phyloP scores from a whole-genome alignment of 2,888 invertebrate genomes.

The Halictus quadricinctus region DNA sequence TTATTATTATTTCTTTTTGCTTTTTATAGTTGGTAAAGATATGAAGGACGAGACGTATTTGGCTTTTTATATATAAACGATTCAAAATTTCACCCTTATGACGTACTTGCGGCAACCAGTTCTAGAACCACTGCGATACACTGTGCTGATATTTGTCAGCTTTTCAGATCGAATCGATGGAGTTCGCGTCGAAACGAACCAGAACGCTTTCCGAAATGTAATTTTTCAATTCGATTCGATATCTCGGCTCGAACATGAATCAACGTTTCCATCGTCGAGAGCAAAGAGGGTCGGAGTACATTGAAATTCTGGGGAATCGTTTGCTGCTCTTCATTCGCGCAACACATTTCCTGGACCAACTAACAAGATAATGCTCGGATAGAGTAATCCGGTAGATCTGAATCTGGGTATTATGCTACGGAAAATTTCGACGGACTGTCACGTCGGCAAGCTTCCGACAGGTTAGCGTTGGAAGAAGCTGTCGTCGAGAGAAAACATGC shows the following conservation, averaged over 20 bases:
- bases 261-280: not conserved
- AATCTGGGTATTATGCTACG: not conserved
- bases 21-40: too few species aligned
- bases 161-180: not conserved
- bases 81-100: too few species aligned
- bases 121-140: not conserved
- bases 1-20: too few species aligned
- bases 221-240: not conserved
- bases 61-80: too few species aligned
- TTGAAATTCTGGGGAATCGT: not conserved
- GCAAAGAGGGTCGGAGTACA: not conserved
- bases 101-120: too few species aligned
- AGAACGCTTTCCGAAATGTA: not conserved
- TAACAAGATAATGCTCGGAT: not conserved
- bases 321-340: not conserved
- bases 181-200: too few species aligned
- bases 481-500: not conserved
- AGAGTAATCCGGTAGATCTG: not conserved
- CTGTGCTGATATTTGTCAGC: not conserved
- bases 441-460: not conserved
- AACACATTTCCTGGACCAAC: not conserved
- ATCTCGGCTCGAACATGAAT: not conserved
- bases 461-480: not conserved
- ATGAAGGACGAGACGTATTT: too few species aligned
- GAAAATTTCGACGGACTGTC: not conserved